Base-by-base conservation (phyloP, 2,797 vertebrate genomes). In the Neomorphus geoffroyi region DNA sequence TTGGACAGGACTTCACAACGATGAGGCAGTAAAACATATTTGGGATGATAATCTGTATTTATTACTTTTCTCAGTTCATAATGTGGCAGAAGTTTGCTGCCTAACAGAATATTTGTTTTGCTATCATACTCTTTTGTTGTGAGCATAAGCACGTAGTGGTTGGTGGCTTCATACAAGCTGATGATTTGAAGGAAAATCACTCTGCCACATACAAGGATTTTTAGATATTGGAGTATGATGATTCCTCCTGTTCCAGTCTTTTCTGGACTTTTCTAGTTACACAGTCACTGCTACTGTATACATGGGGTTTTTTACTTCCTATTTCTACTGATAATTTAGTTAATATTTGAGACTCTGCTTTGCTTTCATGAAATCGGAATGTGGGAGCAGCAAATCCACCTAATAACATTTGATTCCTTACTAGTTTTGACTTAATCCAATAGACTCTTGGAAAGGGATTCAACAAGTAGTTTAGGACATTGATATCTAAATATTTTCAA, bases 251-350 rank as follows among this genome's bases (percentile, higher is more conserved):
- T 57, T 65, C 26, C 19, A 43, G 26, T 83, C 7, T 84, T 26
- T 92, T 78, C 35, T 67, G 18, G 21, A 11, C 45, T 81, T 54
- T 72, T 32, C 10, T 56, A 37, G 11, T 37, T 69, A 30, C 26
- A 21, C 7, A 48, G 9, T 64, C 45, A 33, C 13, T 62, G 6
- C 5, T 72, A 35, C 17, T 58, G 3, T 46, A 24, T 37, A 12
- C 1, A 0, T 54, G 22, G 7, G 4, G 0, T 15, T 66, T 81
- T 7, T 18, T 17, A 73, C 43, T 58, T 74, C 11, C 4, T 53
- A 2, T 83, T 86, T 65, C 28, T 57, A 21, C 18, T n/a, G 7
- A 69, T 26, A 75, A 69, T 85, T 88, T 85, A 33, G 8, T 16
- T 33, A 69, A 33, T 67, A 75, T 48, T 64, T 90, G 26, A 57